phyloP scores from a whole-genome alignment of 2,113 vertebrate genomes.

The Melanostigma gelatinosum region DNA sequence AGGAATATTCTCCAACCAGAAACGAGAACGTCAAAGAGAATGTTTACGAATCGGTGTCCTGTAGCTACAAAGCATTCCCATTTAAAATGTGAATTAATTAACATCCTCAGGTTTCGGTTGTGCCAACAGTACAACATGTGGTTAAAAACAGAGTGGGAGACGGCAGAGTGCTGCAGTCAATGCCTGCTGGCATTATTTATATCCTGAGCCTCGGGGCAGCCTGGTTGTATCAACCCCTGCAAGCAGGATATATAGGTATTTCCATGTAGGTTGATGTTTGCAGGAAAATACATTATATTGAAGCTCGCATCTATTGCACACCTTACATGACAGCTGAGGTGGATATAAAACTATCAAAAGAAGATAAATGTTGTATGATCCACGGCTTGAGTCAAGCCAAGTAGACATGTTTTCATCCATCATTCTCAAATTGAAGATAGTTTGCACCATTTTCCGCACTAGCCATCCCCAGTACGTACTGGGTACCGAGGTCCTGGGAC shows the following conservation, averaged over 20 bases:
- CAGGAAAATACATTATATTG: not conserved
- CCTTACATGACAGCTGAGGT: not conserved
- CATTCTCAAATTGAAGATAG: not conserved
- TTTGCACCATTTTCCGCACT: not conserved
- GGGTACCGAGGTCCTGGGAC: not conserved
- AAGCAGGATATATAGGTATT: not conserved
- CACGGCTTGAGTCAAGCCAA: too few species aligned
- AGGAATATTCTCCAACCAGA: not conserved
- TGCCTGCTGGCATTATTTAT: constrained; percentile 72
- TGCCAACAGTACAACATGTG: constrained; percentile 29
- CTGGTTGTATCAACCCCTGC: not conserved
- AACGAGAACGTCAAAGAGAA: not conserved
- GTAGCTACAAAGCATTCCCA: constrained; percentile 12
- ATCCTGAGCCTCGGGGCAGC: constrained; percentile 59
- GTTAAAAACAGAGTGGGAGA: constrained; percentile 49
- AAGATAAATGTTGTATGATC: not conserved
- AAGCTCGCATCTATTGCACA: not conserved
- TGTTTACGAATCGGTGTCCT: constrained; percentile 1
- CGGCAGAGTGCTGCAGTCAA: constrained; percentile 55
- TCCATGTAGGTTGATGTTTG: not conserved
- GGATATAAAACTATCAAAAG: not conserved
- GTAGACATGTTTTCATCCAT: not conserved
- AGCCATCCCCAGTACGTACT: not conserved
- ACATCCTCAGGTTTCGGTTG: not conserved
- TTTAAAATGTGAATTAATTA: constrained; percentile 17